A percentile compares a stretch with the other conserved stretches of the same genome.
phyloP scores from a whole-genome alignment of 2,888 invertebrate species.

The Philonicus albiceps region DNA sequence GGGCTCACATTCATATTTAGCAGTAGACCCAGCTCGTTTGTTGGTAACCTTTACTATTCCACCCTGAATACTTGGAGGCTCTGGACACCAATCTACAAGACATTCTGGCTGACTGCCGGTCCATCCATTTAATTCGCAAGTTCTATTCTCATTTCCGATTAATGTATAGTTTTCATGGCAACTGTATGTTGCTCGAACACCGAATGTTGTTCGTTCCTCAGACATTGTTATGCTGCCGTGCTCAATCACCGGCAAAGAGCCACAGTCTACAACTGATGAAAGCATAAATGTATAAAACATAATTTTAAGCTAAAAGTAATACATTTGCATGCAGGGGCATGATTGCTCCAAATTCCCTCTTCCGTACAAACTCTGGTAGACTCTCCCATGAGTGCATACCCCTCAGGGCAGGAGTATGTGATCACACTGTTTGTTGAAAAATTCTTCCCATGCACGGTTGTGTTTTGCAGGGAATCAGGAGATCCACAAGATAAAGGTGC shows the following conservation, averaged over 20 bases:
- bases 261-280: conserved; percentile 82
- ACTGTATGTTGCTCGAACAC: conserved; percentile 77
- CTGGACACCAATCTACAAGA: conserved; percentile 87
- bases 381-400: conserved; percentile 80
- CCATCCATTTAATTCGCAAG: conserved; percentile 83
- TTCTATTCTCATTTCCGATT: conserved; percentile 75
- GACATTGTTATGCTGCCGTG: conserved; percentile 76
- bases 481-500: conserved; percentile 87
- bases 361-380: conserved; percentile 72
- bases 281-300: conserved; percentile 11
- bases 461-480: conserved; percentile 84
- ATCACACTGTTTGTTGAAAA: conserved; percentile 76
- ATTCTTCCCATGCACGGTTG: conserved; percentile 77
- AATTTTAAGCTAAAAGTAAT: conserved; percentile 53
- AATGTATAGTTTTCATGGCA: conserved; percentile 88
- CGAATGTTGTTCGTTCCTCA: conserved; percentile 79
- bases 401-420: conserved; percentile 81
- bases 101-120: conserved; percentile 81
- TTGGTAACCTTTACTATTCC: conserved; percentile 76
- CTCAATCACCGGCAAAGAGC: conserved; percentile 71
- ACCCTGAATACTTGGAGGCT: conserved; percentile 80
- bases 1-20: conserved; percentile 80
- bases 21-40: conserved; percentile 80
- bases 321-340: conserved; percentile 88
- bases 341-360: conserved; percentile 85